A percentile compares a stretch with the other conserved stretches of the same genome.
Evolutionary conservation across 2,888 invertebrate genomes (phyloP).

Genomic region (Dasypolia templi): DNA sequence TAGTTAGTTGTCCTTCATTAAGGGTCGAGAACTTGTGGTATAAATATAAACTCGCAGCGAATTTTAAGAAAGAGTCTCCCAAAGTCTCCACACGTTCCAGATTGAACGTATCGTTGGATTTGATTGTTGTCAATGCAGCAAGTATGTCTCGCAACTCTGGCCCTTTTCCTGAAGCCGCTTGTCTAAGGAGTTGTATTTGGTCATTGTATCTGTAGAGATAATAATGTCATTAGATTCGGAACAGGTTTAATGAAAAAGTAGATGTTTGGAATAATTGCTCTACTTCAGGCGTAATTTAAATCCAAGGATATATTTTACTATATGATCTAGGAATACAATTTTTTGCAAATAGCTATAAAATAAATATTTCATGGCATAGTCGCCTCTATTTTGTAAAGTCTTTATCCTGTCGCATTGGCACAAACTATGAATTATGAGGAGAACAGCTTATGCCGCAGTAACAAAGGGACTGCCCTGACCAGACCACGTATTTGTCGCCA

Average conservation of each 20-base stretch:
- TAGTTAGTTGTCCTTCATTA: constrained; percentile 95
- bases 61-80: constrained; percentile 97
- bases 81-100: constrained; percentile 96
- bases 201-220: constrained; percentile 78
- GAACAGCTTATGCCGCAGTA: neutral
- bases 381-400: neutral
- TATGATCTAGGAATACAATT: neutral
- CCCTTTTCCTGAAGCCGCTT: constrained; percentile 73
- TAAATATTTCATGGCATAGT: neutral
- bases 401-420: neutral
- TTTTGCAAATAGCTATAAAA: neutral
- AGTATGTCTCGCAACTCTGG: constrained; percentile 87
- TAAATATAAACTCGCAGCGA: constrained; percentile 93
- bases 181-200: constrained; percentile 74
- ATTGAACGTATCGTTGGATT: constrained; percentile 94
- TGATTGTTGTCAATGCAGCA: constrained; percentile 93
- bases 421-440: neutral
- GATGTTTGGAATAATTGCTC: neutral
- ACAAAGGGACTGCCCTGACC: neutral
- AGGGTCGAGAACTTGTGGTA: constrained; percentile 92
- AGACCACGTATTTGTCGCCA: neutral
- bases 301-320: neutral
- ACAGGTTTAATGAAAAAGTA: neutral
- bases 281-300: neutral
- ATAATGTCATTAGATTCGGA: neutral